Evolutionary conservation across 2,113 vertebrate species (phyloP).

Genomic region (Brevimyrus niger): DNA sequence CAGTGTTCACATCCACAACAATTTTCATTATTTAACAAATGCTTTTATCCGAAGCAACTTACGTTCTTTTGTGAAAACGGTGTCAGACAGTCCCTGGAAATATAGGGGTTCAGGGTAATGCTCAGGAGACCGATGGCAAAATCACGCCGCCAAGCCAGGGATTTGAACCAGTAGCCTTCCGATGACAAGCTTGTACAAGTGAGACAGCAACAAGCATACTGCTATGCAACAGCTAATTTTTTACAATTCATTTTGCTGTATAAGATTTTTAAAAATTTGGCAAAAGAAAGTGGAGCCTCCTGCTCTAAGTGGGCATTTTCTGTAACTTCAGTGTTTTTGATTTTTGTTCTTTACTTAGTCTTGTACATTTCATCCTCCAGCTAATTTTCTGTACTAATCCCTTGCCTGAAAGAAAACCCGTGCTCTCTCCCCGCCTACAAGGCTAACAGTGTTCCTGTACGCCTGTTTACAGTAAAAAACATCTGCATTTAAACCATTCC

Average conservation of each 20-base stretch:
- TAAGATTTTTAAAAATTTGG: background rate
- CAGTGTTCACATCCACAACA: background rate
- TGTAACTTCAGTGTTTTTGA: background rate
- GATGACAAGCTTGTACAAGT: background rate
- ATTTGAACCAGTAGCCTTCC: background rate
- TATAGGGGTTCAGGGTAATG: background rate
- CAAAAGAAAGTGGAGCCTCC: background rate
- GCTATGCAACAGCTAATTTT: background rate
- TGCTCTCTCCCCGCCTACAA: background rate
- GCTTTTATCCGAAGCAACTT: background rate
- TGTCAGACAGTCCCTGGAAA: background rate
- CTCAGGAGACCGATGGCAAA: background rate
- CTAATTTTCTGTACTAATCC: background rate
- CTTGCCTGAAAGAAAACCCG: background rate
- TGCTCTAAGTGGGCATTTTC: background rate
- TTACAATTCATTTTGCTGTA: background rate
- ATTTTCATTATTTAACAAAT: background rate
- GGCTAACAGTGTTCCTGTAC: constrained; percentile 23
- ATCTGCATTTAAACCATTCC: constrained; percentile 73
- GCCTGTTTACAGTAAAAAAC: constrained; percentile 67
- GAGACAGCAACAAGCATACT: background rate
- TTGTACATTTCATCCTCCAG: background rate
- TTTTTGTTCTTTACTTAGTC: background rate
- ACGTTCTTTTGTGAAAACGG: background rate
- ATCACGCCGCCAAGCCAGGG: background rate